Evolutionary conservation across 2,797 vertebrate species (phyloP).

Genomic region (Anableps anableps): DNA sequence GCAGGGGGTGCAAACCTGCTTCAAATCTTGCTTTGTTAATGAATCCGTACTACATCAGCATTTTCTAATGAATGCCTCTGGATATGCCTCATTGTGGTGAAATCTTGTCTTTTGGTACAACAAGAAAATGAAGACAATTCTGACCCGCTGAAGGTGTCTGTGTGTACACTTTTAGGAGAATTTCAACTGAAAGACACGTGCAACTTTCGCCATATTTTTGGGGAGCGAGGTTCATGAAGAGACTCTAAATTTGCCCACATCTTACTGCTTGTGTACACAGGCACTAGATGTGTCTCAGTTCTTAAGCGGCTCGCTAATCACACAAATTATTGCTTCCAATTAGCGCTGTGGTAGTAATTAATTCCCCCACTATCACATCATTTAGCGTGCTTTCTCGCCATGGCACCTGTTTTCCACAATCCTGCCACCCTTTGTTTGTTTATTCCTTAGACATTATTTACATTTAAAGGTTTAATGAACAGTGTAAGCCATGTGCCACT

Average conservation of each 20-base stretch:
- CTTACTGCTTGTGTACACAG: slow-evolving; percentile 46
- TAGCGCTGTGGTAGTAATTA: slow-evolving; percentile 98
- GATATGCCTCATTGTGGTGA: slow-evolving; percentile 77
- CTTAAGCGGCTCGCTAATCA: slow-evolving; percentile 99
- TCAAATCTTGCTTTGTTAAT: slow-evolving; percentile 85
- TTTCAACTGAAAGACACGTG: not conserved
- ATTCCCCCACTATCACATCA: slow-evolving; percentile 99
- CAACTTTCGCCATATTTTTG: not conserved
- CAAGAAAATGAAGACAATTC: slow-evolving; percentile 53
- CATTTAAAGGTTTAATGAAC: slow-evolving; percentile 95
- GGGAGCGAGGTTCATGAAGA: not conserved
- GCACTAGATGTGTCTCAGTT: slow-evolving; percentile 90
- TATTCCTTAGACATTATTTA: slow-evolving; percentile 96
- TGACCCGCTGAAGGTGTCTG: not conserved
- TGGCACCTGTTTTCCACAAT: slow-evolving; percentile 96
- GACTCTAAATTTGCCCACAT: slow-evolving; percentile 6
- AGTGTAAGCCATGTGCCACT: slow-evolving; percentile 82
- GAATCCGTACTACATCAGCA: slow-evolving; percentile 88
- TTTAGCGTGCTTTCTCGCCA: slow-evolving; percentile 97
- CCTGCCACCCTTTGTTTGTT: slow-evolving; percentile 93
- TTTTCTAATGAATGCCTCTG: slow-evolving; percentile 88
- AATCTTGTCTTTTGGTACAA: slow-evolving; percentile 67
- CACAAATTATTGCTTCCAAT: slow-evolving; percentile 99
- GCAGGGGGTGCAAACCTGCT: slow-evolving; percentile 23
- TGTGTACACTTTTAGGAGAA: not conserved